These are phyloP conservation scores for Passerina amoena DNA, from an alignment of 2,113 vertebrate genomes.

Conservation along the genomic window DNA sequence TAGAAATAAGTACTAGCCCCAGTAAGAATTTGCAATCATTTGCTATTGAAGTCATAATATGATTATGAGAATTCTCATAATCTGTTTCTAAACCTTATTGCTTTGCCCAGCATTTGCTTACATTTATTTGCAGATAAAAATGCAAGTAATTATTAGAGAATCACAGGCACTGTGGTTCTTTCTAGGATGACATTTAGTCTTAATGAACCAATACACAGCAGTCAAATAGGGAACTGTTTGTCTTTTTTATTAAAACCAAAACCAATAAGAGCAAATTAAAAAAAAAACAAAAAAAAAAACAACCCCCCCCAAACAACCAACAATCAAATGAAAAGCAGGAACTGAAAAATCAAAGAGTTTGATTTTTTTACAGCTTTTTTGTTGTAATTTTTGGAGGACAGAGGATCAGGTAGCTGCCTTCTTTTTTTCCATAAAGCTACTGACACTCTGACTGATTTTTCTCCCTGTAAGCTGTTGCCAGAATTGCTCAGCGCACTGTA, in stretches of 20 bases:
- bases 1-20: not conserved
- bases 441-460: not conserved
- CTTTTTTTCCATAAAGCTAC: not conserved
- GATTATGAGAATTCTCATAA: not conserved
- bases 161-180: not conserved
- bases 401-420: not conserved
- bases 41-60: not conserved
- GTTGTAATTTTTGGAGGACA: not conserved
- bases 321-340: not conserved
- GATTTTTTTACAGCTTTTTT: not conserved
- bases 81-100: not conserved
- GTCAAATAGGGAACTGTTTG: not conserved
- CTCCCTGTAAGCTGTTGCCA: not conserved
- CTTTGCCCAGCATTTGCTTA: not conserved
- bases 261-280: rapidly evolving
- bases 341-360: not conserved
- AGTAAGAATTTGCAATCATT: not conserved
- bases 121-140: slow-evolving; percentile 3
- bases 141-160: not conserved
- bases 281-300: rapidly evolving
- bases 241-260: not conserved
- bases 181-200: not conserved
- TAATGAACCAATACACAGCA: not conserved
- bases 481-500: not conserved
- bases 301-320: not conserved